Evolutionary conservation across 2,888 invertebrate genomes (phyloP).

Genomic region (Itoplectis maculator): DNA sequence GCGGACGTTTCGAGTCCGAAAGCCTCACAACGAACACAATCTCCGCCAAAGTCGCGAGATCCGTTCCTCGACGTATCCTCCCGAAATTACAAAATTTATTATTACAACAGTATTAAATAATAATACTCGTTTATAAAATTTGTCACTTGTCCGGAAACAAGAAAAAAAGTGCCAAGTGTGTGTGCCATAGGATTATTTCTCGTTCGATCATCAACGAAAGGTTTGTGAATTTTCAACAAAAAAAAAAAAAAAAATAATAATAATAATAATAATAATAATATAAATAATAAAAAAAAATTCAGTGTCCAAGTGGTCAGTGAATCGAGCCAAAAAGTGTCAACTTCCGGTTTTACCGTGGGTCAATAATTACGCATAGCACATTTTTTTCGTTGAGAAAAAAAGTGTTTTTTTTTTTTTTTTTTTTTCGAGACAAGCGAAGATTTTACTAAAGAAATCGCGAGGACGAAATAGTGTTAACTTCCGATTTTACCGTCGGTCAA

Average conservation of each 20-base stretch:
- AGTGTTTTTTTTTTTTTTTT: background rate
- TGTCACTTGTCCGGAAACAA: conserved; percentile 19
- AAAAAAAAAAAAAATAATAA: conserved; percentile 24
- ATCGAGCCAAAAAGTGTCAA: conserved; percentile 40
- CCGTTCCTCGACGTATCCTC: conserved; percentile 5
- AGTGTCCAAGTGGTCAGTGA: conserved; percentile 58
- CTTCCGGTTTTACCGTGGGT: background rate
- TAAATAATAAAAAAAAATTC: conserved; percentile 28
- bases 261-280: conserved; percentile 3
- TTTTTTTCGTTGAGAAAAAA: background rate
- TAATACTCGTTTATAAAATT: conserved; percentile 7
- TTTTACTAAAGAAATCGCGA: background rate
- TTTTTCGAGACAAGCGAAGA: no score
- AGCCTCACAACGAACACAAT: conserved; percentile 81
- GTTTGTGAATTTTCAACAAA: conserved; percentile 64
- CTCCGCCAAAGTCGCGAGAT: conserved; percentile 75
- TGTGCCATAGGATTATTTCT: conserved; percentile 78
- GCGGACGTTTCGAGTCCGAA: conserved; percentile 80
- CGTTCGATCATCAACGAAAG: conserved; percentile 64
- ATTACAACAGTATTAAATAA: background rate
- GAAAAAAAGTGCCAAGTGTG: conserved; percentile 81
- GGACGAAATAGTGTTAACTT: background rate
- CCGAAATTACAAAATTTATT: conserved; percentile 7
- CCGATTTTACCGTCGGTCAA: background rate
- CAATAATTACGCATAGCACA: background rate